A percentile compares a stretch with the other conserved stretches of the same genome.
These are phyloP conservation scores for Poecilus cupreus DNA, from an alignment of 2,888 invertebrate genomes.

Conservation along the genomic window DNA sequence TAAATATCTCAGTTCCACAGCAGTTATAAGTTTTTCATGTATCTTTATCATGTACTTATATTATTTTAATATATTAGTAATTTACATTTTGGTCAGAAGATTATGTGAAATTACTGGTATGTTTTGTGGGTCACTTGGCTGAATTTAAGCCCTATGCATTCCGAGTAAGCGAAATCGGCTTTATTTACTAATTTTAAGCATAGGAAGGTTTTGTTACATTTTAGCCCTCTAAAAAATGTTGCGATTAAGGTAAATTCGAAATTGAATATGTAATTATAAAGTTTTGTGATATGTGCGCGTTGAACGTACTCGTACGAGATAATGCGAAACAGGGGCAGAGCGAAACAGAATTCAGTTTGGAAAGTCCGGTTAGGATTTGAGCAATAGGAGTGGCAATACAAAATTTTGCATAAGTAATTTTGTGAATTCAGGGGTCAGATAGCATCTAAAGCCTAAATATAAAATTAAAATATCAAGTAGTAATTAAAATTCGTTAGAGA, in stretches of 20 bases:
- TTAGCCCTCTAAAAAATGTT: background rate
- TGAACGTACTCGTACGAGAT: background rate
- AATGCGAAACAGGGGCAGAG: background rate
- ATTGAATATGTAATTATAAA: constrained; percentile 4
- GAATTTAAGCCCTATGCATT: no score
- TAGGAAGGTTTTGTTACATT: no score
- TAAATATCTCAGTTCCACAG: no score
- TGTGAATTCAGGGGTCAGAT: constrained; percentile 5
- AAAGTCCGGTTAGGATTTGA: background rate
- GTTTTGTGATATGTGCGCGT: background rate
- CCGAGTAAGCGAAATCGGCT: no score
- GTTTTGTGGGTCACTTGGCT: no score
- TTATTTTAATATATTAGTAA: no score
- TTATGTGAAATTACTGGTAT: no score
- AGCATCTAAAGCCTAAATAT: background rate
- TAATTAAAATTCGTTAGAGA: constrained; percentile 40
- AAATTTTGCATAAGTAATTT: constrained; percentile 33
- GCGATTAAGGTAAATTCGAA: background rate
- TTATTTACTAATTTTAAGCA: no score
- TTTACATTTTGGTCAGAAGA: no score
- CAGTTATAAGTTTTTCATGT: no score
- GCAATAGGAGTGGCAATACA: background rate
- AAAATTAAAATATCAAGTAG: constrained; percentile 44
- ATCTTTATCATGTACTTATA: no score
- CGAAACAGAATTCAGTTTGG: background rate